A percentile compares a stretch with the other conserved stretches of the same genome.
phyloP scores from a whole-genome alignment of 2,113 vertebrate genomes.

The Albula glossodonta region DNA sequence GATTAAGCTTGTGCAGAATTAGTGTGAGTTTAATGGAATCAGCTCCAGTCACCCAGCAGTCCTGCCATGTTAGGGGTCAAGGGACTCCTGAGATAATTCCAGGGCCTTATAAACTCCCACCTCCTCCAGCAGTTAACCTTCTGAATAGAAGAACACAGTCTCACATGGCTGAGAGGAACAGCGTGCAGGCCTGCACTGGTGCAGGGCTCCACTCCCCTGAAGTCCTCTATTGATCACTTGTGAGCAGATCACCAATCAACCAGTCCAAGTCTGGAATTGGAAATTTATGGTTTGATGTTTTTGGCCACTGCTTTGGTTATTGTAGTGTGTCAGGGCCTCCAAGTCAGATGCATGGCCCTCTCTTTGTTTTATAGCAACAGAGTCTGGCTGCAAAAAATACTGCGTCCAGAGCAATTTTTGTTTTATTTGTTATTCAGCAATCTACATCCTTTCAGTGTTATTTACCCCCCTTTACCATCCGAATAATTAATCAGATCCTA shows the following conservation, averaged over 20 bases:
- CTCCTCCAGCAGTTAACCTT: constrained; percentile 14
- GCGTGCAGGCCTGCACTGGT: not conserved
- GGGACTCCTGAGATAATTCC: constrained; percentile 5
- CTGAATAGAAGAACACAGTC: not conserved
- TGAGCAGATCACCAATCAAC: not conserved
- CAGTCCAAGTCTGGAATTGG: not conserved
- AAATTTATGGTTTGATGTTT: not conserved
- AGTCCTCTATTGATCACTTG: not conserved
- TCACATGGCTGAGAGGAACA: not conserved
- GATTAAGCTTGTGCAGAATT: constrained; percentile 61
- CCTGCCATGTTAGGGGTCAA: constrained; percentile 30
- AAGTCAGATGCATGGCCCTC: not conserved
- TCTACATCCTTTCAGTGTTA: constrained; percentile 46
- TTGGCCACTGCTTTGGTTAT: not conserved
- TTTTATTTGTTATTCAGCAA: constrained; percentile 40
- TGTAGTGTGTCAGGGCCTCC: not conserved
- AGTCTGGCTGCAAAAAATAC: not conserved
- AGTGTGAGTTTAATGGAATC: constrained; percentile 62
- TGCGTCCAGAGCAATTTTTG: constrained; percentile 32
- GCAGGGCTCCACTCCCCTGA: not conserved
- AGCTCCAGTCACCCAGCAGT: constrained; percentile 51
- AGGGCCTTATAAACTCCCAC: constrained; percentile 27
- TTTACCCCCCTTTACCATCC: constrained; percentile 50
- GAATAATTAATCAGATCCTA: constrained; percentile 52
- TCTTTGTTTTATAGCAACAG: not conserved